Evolutionary conservation across 2,113 vertebrate species (phyloP), one percentile per base, ranked within the genome.

Genomic region (Clarias magur): DNA sequence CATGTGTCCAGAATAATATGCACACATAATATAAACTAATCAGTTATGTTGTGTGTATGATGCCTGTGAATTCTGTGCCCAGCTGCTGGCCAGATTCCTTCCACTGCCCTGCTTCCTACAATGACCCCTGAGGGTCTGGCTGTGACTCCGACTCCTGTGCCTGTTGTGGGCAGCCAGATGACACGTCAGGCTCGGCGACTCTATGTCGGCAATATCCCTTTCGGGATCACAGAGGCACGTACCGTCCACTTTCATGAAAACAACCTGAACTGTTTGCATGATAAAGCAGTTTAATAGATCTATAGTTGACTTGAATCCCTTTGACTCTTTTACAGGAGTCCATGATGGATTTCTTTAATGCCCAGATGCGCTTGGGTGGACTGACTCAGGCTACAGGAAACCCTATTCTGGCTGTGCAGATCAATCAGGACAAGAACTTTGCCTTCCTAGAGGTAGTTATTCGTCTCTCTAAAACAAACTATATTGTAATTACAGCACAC

Each of bases 291-390:
- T 53, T 79, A 65, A 13, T 56, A 59, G 48, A 62, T 60, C 3
- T 17, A 8, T 16, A 80, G 54, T 30, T 30, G 27, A 80, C 17
- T 34, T 59, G 3, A 11, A 19, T 80, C 34, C 30, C 17, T 75
- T 34, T 23, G 80, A 0, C 42, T 82, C 1, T 42, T 78, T 72
- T 83, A 30, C 25, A 98, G 97, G 97, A 98, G 90, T 97, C 97
- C 48, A 98, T 98, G 97, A 97, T 98, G 96, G 97, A 98, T 87
- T 98, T 98, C 93, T 98, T 98, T 92, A 98, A 98, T 12, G 97
- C 97, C 84, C 97, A 98, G 93, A 98, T 98, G 97, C 96, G 97
- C 83, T 93, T 97, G 30, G 97, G 97, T 76, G 97, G 97, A 75
- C 95, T 98, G 67, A 97, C 96, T 57, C 97, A 97, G 93, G 97